Evolutionary conservation across 2,888 invertebrate genomes (phyloP), one percentile per base, ranked within the genome.

Genomic region (Eilema griseolum): DNA sequence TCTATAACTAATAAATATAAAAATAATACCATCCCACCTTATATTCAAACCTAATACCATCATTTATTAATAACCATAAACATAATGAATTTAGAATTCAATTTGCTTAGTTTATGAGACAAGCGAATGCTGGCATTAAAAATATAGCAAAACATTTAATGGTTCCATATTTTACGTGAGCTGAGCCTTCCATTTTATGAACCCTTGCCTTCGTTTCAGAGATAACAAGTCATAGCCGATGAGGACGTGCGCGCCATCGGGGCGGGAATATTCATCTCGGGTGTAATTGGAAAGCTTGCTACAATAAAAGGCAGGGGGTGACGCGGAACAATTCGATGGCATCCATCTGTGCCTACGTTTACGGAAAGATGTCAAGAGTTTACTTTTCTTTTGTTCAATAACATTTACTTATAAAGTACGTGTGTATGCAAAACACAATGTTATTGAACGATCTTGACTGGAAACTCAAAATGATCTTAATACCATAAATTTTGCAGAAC

Each of bases 241-340:
- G 63, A 12, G 52, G 74, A 82, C 73, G 71, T 74, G 74, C 67
- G 64, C 73, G 78, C 76, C 80, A 82, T 77, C 83, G 78, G 75
- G 82, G 73, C 81, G 75, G 79, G 81, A 88, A 90, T 89, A 88
- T 87, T 87, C 89, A 86, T 89, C 87, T 86, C 86, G 86, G 81
- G 85, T 88, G 89, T 91, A 92, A 92, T 92, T 92, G 91, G 88
- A 90, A 92, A 90, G 88, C 88, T 89, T 85, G 88, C 86, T 87
- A 89, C 88, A 90, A 89, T 90, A 90, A 90, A 89, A 88, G 86
- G 82, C 86, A 83, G 86, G 84, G 88, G 86, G 87, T 87, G 88
- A 89, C 89, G 83, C 80, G 81, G 81, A 83, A 83, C 85, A 85
- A 83, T 85, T 86, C 83, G 85, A 81, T 83, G 80, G 77, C 82